These are phyloP conservation scores for Hippoglossus stenolepis DNA, from an alignment of 2,113 vertebrate species.

Conservation along the genomic window DNA sequence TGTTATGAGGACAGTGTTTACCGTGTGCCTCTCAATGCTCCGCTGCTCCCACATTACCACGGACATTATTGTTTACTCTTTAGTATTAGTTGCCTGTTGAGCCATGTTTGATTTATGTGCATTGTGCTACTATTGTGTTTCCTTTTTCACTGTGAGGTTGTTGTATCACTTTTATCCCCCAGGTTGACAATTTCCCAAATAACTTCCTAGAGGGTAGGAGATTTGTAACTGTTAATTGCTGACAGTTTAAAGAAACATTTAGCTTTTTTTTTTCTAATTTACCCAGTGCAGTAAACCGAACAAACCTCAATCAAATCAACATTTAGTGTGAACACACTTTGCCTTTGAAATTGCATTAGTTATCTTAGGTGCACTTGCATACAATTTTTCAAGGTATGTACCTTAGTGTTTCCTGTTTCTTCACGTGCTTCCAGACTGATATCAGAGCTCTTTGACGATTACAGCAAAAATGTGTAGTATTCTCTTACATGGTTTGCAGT, in stretches of 20 bases:
- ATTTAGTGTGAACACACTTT: not conserved
- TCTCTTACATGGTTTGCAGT: too few species aligned
- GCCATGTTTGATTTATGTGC: conserved; percentile 45
- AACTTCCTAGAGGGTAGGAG: not conserved
- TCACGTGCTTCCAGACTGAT: not conserved
- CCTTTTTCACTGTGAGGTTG: conserved; percentile 2
- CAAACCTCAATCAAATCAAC: not conserved
- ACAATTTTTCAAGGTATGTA: not conserved
- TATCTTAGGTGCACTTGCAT: not conserved
- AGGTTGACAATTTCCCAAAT: conserved; percentile 7
- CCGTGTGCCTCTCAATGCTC: conserved; percentile 48
- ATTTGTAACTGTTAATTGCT: conserved; percentile 2
- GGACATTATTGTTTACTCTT: conserved; percentile 47
- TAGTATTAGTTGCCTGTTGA: conserved; percentile 40
- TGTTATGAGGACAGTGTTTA: conserved; percentile 57
- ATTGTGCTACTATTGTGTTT: conserved; percentile 12
- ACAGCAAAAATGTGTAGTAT: too few species aligned
- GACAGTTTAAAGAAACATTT: not conserved
- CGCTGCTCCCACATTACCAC: conserved; percentile 57
- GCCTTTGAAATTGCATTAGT: not conserved
- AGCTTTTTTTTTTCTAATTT: not conserved
- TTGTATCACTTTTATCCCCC: not conserved
- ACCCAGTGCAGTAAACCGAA: not conserved
- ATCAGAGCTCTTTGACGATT: too few species aligned
- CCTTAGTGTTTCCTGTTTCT: not conserved